phyloP scores from a whole-genome alignment of 2,888 invertebrate genomes.

The Leucania comma region DNA sequence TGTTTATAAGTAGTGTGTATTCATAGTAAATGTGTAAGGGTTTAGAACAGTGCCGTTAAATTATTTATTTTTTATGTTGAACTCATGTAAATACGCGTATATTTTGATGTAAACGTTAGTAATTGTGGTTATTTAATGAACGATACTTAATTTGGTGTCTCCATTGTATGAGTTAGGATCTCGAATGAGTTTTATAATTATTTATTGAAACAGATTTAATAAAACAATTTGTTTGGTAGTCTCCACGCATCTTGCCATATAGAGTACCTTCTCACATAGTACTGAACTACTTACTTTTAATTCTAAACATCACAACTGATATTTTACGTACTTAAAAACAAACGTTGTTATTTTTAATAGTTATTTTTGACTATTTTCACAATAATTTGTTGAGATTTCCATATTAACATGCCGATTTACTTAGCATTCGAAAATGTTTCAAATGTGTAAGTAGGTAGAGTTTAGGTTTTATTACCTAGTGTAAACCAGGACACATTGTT shows the following conservation, averaged over 20 bases:
- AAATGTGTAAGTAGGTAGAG: slow-evolving; percentile 85
- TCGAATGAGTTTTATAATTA: slow-evolving; percentile 79
- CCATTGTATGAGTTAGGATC: slow-evolving; percentile 79
- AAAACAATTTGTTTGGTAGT: slow-evolving; percentile 60
- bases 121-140: slow-evolving; percentile 86
- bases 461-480: slow-evolving; percentile 88
- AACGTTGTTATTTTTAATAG: slow-evolving; percentile 69
- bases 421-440: slow-evolving; percentile 79
- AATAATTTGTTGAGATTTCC: slow-evolving; percentile 63
- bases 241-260: slow-evolving; percentile 71
- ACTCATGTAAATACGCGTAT: slow-evolving; percentile 88
- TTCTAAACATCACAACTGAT: slow-evolving; percentile 64
- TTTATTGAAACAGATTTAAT: slow-evolving; percentile 73
- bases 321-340: slow-evolving; percentile 66
- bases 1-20: slow-evolving; percentile 84
- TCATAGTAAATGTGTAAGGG: slow-evolving; percentile 87
- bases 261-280: slow-evolving; percentile 56
- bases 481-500: slow-evolving; percentile 90
- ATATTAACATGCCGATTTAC: slow-evolving; percentile 63
- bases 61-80: slow-evolving; percentile 91
- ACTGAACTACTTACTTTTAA: slow-evolving; percentile 57
- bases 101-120: slow-evolving; percentile 86
- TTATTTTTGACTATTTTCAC: slow-evolving; percentile 67
- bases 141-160: slow-evolving; percentile 77
- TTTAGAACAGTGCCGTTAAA: slow-evolving; percentile 86